Conservation (phyloP, 2,888 invertebrate species). For the Erebia ligea region DNA sequence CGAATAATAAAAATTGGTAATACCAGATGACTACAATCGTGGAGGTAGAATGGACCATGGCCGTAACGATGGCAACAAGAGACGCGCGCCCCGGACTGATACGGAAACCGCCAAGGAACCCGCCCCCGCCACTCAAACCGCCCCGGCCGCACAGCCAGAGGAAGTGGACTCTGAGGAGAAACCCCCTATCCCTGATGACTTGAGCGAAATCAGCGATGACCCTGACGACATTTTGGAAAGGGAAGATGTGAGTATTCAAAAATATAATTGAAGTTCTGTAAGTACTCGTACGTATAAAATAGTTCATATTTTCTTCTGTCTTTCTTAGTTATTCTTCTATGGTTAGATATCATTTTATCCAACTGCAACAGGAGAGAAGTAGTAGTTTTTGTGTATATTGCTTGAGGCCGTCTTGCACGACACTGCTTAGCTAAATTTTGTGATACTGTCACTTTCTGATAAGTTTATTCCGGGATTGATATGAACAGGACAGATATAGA, state of each 20-base stretch:
- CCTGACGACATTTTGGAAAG: conserved; percentile 93
- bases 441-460: no score
- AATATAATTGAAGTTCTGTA: no score
- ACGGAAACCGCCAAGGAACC: conserved; percentile 60
- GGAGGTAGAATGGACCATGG: conserved; percentile 68
- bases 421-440: no score
- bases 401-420: no score
- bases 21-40: conserved; percentile 71
- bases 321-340: no score
- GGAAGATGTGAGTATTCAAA: conserved; percentile 83
- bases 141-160: conserved; percentile 49
- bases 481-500: no score
- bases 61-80: conserved; percentile 67
- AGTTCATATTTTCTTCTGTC: no score
- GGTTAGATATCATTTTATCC: no score
- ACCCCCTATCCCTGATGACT: conserved; percentile 85
- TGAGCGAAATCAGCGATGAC: conserved; percentile 95
- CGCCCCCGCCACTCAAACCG: conserved; percentile 58
- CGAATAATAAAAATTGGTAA: background rate
- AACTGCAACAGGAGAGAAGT: no score
- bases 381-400: no score
- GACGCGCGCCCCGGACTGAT: conserved; percentile 67
- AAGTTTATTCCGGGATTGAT: no score
- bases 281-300: no score
- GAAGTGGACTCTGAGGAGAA: conserved; percentile 79